phyloP scores from a whole-genome alignment of 2,888 invertebrate species.

The Byasa hedistus region DNA sequence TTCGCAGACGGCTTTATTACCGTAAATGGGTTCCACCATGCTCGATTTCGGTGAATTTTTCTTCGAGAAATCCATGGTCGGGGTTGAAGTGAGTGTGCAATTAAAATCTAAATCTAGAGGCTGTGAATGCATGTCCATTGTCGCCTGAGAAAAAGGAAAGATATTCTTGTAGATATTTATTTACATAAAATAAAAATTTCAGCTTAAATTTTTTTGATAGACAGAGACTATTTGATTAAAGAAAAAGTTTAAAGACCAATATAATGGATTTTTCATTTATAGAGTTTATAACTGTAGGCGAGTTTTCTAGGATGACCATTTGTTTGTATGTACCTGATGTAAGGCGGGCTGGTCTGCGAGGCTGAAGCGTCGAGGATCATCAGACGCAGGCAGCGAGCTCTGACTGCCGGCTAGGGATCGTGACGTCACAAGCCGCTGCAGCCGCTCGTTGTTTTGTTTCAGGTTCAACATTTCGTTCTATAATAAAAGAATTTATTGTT shows the following conservation, averaged over 20 bases:
- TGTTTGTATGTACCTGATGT: conserved; percentile 72
- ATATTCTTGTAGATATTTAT: neutral
- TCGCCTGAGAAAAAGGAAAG: conserved; percentile 46
- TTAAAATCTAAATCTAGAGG: conserved; percentile 74
- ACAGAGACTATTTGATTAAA: too few species aligned
- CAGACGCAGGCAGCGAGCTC: conserved; percentile 75
- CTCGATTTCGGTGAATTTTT: conserved; percentile 70
- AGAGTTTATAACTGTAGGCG: too few species aligned
- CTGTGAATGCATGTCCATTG: conserved; percentile 71
- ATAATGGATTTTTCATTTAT: too few species aligned
- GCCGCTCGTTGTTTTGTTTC: conserved; percentile 97
- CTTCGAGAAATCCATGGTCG: conserved; percentile 69
- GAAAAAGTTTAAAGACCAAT: too few species aligned
- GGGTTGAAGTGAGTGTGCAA: conserved; percentile 67
- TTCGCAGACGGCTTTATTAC: conserved; percentile 72
- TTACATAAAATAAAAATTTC: too few species aligned
- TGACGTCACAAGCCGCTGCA: conserved; percentile 91
- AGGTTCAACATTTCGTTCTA: conserved; percentile 97
- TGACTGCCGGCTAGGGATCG: conserved; percentile 82
- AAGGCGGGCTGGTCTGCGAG: conserved; percentile 78
- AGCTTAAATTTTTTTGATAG: too few species aligned
- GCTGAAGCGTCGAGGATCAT: conserved; percentile 81
- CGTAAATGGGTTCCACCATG: conserved; percentile 70
- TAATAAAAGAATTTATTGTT: neutral
- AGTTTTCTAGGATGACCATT: too few species aligned